Percentiles rank a stretch among this genome's conserved stretches.
Evolutionary conservation across 1,140 invertebrate genomes (phyloP).

Genomic region (Pogonognathellus flavescens): DNA sequence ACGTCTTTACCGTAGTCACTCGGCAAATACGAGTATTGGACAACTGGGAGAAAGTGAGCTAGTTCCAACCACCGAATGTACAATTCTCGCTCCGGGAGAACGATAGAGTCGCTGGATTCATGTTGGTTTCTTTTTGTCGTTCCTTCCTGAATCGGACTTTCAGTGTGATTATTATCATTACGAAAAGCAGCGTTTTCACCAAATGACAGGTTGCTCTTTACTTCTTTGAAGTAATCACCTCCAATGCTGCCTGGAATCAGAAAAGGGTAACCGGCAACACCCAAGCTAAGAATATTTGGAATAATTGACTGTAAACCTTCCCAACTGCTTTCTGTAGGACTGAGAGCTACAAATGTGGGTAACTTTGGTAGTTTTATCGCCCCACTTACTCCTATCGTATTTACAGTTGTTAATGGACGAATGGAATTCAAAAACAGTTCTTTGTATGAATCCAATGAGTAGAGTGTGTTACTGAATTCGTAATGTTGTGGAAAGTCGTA

Average conservation of each 20-base stretch:
- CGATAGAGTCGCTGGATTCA: not conserved
- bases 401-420: slow-evolving; percentile 70
- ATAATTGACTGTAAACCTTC: slow-evolving; percentile 86
- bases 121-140: not conserved
- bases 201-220: not conserved
- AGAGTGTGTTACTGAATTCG: slow-evolving; percentile 77
- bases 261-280: slow-evolving; percentile 90
- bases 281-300: slow-evolving; percentile 87
- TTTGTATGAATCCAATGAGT: slow-evolving; percentile 86
- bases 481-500: slow-evolving; percentile 90
- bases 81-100: slow-evolving; percentile 84
- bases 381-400: slow-evolving; percentile 85
- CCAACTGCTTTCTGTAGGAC: slow-evolving; percentile 90
- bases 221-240: slow-evolving; percentile 75
- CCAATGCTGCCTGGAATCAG: slow-evolving; percentile 93
- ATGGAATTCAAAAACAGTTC: slow-evolving; percentile 78
- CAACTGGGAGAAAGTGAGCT: slow-evolving; percentile 90
- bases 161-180: not conserved
- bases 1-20: slow-evolving; percentile 86
- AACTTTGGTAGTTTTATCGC: slow-evolving; percentile 84
- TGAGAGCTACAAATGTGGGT: slow-evolving; percentile 87
- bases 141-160: not conserved
- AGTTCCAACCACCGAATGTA: slow-evolving; percentile 95
- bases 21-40: slow-evolving; percentile 90
- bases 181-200: too few relatives aligned